phyloP scores from a whole-genome alignment of 2,113 vertebrate species.

The Nothoprocta pentlandii region DNA sequence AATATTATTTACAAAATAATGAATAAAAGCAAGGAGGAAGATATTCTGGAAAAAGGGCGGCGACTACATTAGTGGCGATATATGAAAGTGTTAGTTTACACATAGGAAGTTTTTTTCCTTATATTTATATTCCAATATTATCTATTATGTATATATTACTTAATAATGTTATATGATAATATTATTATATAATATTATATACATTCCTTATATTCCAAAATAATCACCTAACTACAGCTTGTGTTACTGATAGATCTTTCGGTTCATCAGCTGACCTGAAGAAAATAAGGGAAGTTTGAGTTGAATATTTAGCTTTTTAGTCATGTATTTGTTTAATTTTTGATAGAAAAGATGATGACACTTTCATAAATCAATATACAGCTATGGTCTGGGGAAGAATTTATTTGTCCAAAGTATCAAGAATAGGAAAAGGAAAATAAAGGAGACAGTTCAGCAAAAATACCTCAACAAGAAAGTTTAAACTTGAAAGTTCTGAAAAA shows the following conservation, averaged over 20 bases:
- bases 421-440: neutral
- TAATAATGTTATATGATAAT: no score
- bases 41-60: neutral
- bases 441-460: neutral
- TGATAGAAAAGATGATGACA: neutral
- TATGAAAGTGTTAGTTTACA: neutral
- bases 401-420: neutral
- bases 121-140: no score
- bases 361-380: neutral
- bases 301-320: neutral
- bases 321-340: neutral
- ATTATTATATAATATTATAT: no score
- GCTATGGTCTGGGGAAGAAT: neutral
- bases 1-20: neutral
- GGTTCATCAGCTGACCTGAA: slow-evolving; percentile 28
- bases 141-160: no score
- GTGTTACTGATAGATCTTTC: neutral
- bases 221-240: neutral
- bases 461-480: neutral
- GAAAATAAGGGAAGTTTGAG: neutral
- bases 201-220: neutral
- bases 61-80: neutral
- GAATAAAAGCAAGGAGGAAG: neutral
- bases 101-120: neutral
- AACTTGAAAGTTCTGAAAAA: no score